A percentile compares a stretch with the other conserved stretches of the same genome.
Evolutionary conservation across 2,888 invertebrate genomes (phyloP).

Genomic region (Oxycera nigricornis): DNA sequence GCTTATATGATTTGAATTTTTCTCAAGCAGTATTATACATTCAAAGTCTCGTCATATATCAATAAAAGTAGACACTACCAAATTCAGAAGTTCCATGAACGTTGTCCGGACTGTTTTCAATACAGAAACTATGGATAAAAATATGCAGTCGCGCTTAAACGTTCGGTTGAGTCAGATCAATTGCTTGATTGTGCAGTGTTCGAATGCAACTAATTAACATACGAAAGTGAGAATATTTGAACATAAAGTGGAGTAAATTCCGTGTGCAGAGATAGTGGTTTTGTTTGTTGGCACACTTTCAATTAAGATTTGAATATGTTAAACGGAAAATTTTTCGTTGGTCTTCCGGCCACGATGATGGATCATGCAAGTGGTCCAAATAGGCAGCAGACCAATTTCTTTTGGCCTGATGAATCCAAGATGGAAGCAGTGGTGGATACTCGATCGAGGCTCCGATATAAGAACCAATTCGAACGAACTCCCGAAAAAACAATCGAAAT

Average conservation of each 20-base stretch:
- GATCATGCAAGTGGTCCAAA: conserved; percentile 52
- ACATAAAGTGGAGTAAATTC: not conserved
- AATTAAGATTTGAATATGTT: conserved; percentile 52
- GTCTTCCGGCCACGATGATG: conserved; percentile 60
- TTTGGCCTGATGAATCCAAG: conserved; percentile 60
- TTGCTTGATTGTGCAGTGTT: not conserved
- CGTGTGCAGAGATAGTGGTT: not conserved
- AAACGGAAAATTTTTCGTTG: conserved; percentile 61
- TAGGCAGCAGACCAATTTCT: conserved; percentile 60
- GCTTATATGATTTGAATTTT: conserved; percentile 4
- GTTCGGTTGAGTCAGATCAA: conserved; percentile 10
- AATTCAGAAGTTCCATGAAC: conserved; percentile 38
- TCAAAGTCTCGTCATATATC: conserved; percentile 2
- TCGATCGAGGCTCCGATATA: conserved; percentile 5
- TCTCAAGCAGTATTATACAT: conserved; percentile 4
- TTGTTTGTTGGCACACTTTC: not conserved
- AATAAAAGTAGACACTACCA: conserved; percentile 42
- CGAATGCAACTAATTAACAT: not conserved
- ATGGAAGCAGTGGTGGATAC: conserved; percentile 50
- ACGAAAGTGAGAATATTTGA: not conserved
- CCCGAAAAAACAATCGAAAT: conserved; percentile 1
- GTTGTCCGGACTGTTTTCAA: not conserved
- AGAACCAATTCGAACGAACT: not conserved
- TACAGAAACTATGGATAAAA: not conserved
- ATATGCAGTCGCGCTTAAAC: conserved; percentile 21